Evolutionary conservation across 2,888 invertebrate genomes (phyloP).

Genomic region (Meta bourneti): DNA sequence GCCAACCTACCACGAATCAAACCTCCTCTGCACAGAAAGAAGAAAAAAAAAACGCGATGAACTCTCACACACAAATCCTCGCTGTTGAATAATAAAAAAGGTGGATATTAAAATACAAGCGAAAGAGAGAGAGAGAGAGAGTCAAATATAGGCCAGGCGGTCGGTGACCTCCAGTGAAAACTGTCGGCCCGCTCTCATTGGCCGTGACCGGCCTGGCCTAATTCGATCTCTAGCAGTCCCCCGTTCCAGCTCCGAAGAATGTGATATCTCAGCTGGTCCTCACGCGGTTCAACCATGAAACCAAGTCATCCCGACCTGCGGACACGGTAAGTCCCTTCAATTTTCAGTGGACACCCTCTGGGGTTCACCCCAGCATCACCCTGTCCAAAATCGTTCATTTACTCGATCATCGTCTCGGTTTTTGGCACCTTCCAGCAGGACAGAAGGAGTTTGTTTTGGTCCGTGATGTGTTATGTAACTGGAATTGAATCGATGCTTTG

Average conservation of each 20-base stretch:
- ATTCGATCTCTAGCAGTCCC: constrained; percentile 26
- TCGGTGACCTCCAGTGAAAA: constrained; percentile 73
- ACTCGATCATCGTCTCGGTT: background rate
- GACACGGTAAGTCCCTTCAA: constrained; percentile 31
- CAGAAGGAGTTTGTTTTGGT: too few species aligned
- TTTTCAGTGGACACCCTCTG: background rate
- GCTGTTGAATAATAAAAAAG: constrained; percentile 42
- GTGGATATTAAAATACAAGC: constrained; percentile 36
- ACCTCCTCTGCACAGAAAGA: background rate
- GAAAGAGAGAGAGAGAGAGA: constrained; percentile 65
- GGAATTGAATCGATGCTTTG: too few species aligned
- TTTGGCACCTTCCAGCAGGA: too few species aligned
- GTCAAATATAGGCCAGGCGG: constrained; percentile 72
- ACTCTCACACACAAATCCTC: constrained; percentile 30
- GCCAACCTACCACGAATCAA: background rate
- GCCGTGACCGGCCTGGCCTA: constrained; percentile 75
- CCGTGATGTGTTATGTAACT: too few species aligned
- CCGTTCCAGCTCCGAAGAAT: constrained; percentile 4
- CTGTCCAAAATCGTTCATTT: background rate
- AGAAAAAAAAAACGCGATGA: constrained; percentile 36
- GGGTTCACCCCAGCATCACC: background rate
- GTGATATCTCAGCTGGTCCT: constrained; percentile 37
- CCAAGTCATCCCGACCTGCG: constrained; percentile 6
- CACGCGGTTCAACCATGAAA: constrained; percentile 41
- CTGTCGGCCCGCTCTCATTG: constrained; percentile 65